phyloP scores from a whole-genome alignment of 2,888 invertebrate species.

The Rhyacophila evoluta region DNA sequence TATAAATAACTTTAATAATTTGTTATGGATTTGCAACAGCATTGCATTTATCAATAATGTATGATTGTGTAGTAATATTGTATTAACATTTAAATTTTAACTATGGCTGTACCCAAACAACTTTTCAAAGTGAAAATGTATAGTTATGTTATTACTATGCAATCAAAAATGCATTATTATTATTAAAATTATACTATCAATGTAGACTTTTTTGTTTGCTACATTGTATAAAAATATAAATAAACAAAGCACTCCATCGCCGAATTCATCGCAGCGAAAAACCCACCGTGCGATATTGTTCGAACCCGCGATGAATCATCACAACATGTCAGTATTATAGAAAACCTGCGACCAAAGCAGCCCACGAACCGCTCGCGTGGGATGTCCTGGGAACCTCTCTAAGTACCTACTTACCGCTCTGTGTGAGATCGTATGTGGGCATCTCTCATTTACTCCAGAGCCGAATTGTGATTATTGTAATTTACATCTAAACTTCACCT shows the following conservation, averaged over 20 bases:
- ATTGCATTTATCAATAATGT: too few relatives aligned
- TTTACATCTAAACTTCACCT: too few relatives aligned
- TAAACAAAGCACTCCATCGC: neutral
- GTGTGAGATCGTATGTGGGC: conserved; percentile 19
- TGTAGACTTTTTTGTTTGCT: neutral
- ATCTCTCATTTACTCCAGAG: neutral
- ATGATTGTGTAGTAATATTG: too few relatives aligned
- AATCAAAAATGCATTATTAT: too few relatives aligned
- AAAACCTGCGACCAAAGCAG: neutral
- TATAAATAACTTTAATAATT: too few relatives aligned
- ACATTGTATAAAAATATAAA: neutral
- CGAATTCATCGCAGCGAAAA: neutral
- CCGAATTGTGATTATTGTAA: neutral
- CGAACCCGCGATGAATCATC: neutral
- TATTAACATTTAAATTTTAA: too few relatives aligned
- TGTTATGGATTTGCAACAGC: too few relatives aligned
- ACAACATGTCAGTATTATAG: neutral
- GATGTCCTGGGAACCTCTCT: neutral
- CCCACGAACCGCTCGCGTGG: neutral
- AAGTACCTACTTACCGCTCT: neutral
- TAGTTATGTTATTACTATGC: too few relatives aligned
- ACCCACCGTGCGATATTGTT: conserved; percentile 22
- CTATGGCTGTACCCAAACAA: too few relatives aligned
- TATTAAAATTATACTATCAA: too few relatives aligned
- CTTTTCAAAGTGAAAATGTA: too few relatives aligned